These are phyloP conservation scores for Gnathonemus longibarbis DNA, from an alignment of 2,113 vertebrate species.

Conservation along the genomic window DNA sequence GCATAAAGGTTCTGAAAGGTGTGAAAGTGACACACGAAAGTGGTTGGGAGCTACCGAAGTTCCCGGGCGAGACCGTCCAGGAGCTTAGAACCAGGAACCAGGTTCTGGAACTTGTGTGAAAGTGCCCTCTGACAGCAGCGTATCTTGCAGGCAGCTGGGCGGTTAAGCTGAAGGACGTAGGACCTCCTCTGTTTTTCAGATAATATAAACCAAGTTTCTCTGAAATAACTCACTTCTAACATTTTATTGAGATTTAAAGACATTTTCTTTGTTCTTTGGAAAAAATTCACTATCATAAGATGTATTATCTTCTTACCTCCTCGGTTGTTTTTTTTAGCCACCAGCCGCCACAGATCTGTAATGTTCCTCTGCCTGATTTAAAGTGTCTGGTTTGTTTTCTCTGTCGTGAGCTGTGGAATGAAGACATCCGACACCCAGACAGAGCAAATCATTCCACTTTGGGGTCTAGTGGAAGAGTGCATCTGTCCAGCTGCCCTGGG, in stretches of 20 bases:
- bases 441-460: neutral
- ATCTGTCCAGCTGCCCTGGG: neutral
- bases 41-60: too few relatives aligned
- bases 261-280: neutral
- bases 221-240: neutral
- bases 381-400: neutral
- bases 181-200: neutral
- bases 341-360: neutral
- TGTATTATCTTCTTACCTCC: neutral
- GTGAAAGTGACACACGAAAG: too few relatives aligned
- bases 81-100: too few relatives aligned
- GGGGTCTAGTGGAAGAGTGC: neutral
- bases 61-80: too few relatives aligned
- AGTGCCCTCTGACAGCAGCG: neutral
- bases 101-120: neutral
- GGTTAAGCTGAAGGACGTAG: neutral
- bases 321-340: neutral
- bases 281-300: neutral
- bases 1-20: too few relatives aligned
- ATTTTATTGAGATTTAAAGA: too few relatives aligned
- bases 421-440: neutral
- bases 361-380: neutral
- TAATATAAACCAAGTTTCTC: neutral
- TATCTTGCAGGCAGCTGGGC: neutral
- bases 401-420: neutral